Conservation (phyloP, 2,888 invertebrate genomes). For the Drosophila limbata region DNA sequence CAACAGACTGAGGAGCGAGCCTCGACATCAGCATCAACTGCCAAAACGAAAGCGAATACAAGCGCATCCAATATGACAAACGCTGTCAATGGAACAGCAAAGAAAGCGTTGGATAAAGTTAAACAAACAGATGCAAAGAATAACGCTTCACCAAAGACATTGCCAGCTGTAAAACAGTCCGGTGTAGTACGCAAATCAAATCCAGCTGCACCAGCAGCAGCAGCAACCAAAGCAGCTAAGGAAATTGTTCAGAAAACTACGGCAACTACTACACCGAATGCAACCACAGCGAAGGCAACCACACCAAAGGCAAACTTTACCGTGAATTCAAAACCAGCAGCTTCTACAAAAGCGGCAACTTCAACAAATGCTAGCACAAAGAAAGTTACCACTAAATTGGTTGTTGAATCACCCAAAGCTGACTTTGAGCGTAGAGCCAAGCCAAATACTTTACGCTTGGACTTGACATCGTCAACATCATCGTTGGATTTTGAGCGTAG, state of each 20-base stretch:
- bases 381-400: not conserved
- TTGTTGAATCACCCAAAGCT: not conserved
- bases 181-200: not conserved
- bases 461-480: not conserved
- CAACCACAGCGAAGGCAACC: no score
- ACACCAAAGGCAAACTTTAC: not conserved
- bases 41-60: not conserved
- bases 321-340: not conserved
- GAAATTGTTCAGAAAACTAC: not conserved
- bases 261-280: not conserved
- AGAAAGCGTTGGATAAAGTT: not conserved
- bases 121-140: not conserved
- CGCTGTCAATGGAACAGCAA: constrained; percentile 5
- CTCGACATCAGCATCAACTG: not conserved
- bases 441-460: not conserved
- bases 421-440: constrained; percentile 5
- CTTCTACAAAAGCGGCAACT: not conserved
- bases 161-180: not conserved
- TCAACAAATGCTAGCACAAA: not conserved
- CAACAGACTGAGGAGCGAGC: not conserved
- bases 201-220: not conserved
- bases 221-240: not conserved
- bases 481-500: not conserved
- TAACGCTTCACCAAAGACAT: not conserved
- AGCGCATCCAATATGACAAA: not conserved